Evolutionary conservation across 2,113 vertebrate species (phyloP), one percentile per base, ranked within the genome.

Genomic region (Pogona vitticeps): DNA sequence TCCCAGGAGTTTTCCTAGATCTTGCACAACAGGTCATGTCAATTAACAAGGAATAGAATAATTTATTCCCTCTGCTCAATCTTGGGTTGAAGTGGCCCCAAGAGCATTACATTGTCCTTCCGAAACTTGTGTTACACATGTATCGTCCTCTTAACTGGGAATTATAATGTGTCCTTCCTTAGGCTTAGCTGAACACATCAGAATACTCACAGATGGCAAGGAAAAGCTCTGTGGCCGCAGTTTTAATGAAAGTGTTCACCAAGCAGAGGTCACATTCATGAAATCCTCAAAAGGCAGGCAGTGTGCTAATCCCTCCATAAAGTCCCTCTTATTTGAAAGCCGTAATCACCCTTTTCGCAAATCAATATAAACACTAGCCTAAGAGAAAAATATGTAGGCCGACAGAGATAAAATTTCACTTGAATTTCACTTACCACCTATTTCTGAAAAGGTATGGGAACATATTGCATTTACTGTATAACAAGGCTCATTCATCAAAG

Each of bases 281-380:
- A 88, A 82, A 91, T 81, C 71, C 89, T 91, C 90, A 52, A 52
- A 85, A 88, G 91, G 63, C 36, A 61, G 86, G 88, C 56, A 59
- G 20, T 76, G 86, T 94, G 92, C 85, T 91, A 85, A 94, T 94
- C 95, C 86, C 86, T 90, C 90, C 83, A 88, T 84, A 2, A 33
- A 84, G 91, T 87, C 90, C 71, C 86, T 92, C 94, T 84, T 91
- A 91, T 86, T 93, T 92, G 77, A 80, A 91, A 92, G 88, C 93
- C 1, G 65, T 91, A 93, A 89, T 68, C 59, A 91, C 86, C 89
- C 86, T 91, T 76, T 83, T 83, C 38, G 87, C 63, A 88, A 94
- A 96, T 95, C 94, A 93, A 94, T 92, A 89, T 56, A 90, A 76
- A 90, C 84, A 76, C 59, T 84, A 90, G 91, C 88, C 94, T 87